Evolutionary conservation across 2,797 vertebrate genomes (phyloP).

Genomic region (Xenopus petersii): DNA sequence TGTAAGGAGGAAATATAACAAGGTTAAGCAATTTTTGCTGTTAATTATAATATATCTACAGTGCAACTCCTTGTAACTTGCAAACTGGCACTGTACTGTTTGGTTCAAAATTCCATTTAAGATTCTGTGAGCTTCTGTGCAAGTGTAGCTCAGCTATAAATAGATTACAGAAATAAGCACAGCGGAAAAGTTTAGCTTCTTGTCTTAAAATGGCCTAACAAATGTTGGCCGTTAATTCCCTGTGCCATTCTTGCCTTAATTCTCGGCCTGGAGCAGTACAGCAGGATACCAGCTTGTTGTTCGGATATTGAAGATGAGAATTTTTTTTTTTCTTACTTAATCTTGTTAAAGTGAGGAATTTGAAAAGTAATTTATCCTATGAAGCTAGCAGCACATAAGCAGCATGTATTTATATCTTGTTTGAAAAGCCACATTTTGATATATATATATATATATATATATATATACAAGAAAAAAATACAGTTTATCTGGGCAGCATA

Average conservation of each 20-base stretch:
- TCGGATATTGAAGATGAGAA: constrained; percentile 34
- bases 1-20: constrained; percentile 50
- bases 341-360: neutral
- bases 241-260: constrained; percentile 40
- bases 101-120: constrained; percentile 19
- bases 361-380: constrained; percentile 22
- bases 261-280: constrained; percentile 45
- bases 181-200: constrained; percentile 31
- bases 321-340: neutral
- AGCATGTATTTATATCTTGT: neutral
- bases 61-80: constrained; percentile 29
- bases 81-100: constrained; percentile 15
- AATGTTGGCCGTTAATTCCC: constrained; percentile 46
- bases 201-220: constrained; percentile 41
- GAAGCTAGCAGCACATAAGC: neutral
- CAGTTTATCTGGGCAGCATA: too few relatives aligned
- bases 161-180: constrained; percentile 30
- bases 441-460: too few relatives aligned
- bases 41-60: constrained; percentile 46
- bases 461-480: too few relatives aligned
- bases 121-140: constrained; percentile 9
- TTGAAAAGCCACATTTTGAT: too few relatives aligned
- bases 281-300: constrained; percentile 43
- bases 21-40: constrained; percentile 41
- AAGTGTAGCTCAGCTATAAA: constrained; percentile 23